Percentiles rank a stretch among this genome's conserved stretches.
phyloP scores from a whole-genome alignment of 2,113 vertebrate species.

The Brachypteracias leptosomus region DNA sequence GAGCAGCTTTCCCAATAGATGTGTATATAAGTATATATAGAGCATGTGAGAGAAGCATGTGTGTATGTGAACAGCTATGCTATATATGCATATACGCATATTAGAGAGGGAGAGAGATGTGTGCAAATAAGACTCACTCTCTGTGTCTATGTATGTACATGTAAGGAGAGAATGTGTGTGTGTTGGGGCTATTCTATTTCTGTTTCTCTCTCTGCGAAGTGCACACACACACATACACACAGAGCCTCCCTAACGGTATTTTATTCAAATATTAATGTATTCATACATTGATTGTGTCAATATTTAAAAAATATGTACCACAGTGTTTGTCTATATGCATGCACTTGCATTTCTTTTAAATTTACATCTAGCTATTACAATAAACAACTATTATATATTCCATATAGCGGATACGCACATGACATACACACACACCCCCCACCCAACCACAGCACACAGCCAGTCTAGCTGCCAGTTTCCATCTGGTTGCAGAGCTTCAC shows the following conservation, averaged over 20 bases:
- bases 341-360: background rate
- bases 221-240: too few relatives aligned
- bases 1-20: background rate
- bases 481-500: background rate
- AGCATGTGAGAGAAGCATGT: background rate
- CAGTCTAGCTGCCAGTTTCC: background rate
- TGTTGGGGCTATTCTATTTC: too few relatives aligned
- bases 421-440: too few relatives aligned
- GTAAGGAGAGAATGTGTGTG: too few relatives aligned
- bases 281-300: too few relatives aligned
- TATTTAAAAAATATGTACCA: background rate
- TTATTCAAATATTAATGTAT: background rate
- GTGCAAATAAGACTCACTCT: background rate
- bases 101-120: too few relatives aligned
- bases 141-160: background rate
- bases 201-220: too few relatives aligned
- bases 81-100: too few relatives aligned
- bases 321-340: too few relatives aligned
- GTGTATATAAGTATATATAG: background rate
- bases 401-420: fast-evolving
- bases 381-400: background rate
- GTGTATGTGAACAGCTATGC: background rate
- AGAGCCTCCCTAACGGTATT: too few relatives aligned
- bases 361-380: background rate
- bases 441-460: fast-evolving